phyloP scores from a whole-genome alignment of 1,140 invertebrate species.

The Anastrepha ludens region DNA sequence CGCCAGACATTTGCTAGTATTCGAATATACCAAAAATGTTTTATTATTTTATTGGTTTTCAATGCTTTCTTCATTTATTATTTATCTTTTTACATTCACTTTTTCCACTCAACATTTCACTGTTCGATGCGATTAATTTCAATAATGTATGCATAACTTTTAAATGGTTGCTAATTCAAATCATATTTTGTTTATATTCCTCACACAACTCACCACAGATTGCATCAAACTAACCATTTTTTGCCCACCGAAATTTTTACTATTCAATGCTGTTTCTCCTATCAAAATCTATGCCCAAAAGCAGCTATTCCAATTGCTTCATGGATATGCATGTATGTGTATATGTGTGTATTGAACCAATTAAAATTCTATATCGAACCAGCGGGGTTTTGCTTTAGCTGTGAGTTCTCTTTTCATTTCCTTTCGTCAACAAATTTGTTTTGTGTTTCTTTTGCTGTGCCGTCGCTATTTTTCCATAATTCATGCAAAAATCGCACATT shows the following conservation, averaged over 20 bases:
- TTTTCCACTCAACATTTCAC: not conserved
- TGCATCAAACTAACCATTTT: not conserved
- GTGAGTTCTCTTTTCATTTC: not conserved
- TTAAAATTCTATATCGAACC: slow-evolving; percentile 41
- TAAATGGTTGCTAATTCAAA: not conserved
- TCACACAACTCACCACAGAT: not conserved
- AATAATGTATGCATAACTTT: slow-evolving; percentile 39
- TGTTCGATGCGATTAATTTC: not conserved
- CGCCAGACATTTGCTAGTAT: too few species aligned
- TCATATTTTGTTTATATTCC: not conserved
- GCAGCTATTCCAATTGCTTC: not conserved
- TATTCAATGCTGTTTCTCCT: not conserved
- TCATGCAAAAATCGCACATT: slow-evolving; percentile 46
- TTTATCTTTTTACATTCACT: not conserved
- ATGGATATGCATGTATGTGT: not conserved
- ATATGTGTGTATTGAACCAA: not conserved
- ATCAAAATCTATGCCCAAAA: not conserved
- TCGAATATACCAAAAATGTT: too few species aligned
- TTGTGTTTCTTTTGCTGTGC: not conserved
- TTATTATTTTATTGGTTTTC: too few species aligned
- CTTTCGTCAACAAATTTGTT: not conserved
- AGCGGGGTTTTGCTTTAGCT: not conserved
- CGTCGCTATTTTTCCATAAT: not conserved
- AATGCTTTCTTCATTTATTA: not conserved
- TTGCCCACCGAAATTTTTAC: not conserved